Evolutionary conservation across 2,888 invertebrate genomes (phyloP), one percentile per base, ranked within the genome.

Genomic region (Dryobota labecula): DNA sequence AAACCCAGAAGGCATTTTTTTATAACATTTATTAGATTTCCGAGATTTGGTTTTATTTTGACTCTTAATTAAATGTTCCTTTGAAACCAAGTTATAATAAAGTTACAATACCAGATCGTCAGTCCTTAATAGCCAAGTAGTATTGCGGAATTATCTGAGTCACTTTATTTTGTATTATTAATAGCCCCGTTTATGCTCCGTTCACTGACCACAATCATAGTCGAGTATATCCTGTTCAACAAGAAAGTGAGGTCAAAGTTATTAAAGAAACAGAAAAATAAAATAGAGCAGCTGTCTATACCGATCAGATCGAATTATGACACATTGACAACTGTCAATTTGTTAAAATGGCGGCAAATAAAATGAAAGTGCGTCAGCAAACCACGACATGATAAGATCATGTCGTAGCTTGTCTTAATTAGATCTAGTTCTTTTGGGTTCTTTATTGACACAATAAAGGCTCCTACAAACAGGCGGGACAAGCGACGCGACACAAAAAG

Each of bases 191-290:
- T 78, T 73, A 79, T 51, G 4, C 51, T 69, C 69, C 83, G 41
- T 80, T 73, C 73, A 78, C 79, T 56, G 49, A 78, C 73, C 65
- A 73, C 73, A 63, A 63, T 61, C 66, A 51, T 51, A 72, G 58
- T 66, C 51, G 54, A 72, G 27, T 74, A 84, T 7, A 69, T 78
- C 84, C 84, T 83, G 82, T 84, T 83, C 61, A 70, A 27, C 61
- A 58, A 72, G 78, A 84, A 83, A 84, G 75, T 82, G 78, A 83
- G 82, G 84, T 84, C 82, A 71, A 38, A 61, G 33, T 54, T 3
- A 56, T 63, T 51, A 53, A 51, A 47, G 7, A n/a, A 56, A 51
- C n/a, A 58, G 66, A 73, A 51, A 51, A 33, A 61, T 38, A 30
- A 76, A 51, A 58, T 54, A 51, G 15, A 65, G 33, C 47, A 18